Evolutionary conservation across 2,113 vertebrate species (phyloP).

Genomic region (Zosterops japonicus): DNA sequence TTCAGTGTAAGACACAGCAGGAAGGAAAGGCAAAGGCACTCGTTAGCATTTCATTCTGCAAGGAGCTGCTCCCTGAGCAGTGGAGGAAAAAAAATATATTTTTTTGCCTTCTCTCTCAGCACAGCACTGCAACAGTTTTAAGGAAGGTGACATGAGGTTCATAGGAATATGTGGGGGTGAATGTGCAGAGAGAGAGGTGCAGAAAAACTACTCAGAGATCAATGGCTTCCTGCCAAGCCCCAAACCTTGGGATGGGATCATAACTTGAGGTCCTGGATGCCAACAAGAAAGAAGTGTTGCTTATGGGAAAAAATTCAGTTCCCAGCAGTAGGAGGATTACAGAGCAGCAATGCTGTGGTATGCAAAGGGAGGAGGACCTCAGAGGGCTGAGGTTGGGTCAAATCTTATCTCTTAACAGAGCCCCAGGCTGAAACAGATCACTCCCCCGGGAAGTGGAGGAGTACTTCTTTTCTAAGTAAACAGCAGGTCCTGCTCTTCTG

Average conservation of each 20-base stretch:
- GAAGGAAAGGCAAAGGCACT: slow-evolving; percentile 51
- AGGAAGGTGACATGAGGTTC: not conserved
- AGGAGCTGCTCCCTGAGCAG: slow-evolving; percentile 10
- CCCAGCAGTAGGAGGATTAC: not conserved
- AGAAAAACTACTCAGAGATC: not conserved
- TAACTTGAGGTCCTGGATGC: not conserved
- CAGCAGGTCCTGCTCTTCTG: not conserved
- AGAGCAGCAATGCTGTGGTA: not conserved
- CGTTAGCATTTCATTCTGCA: slow-evolving; percentile 49
- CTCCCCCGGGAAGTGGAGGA: rapidly evolving
- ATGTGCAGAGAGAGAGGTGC: rapidly evolving
- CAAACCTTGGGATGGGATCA: not conserved
- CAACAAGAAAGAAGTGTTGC: not conserved
- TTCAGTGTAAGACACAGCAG: slow-evolving; percentile 47
- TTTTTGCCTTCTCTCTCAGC: not conserved
- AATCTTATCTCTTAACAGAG: not conserved
- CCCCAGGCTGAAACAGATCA: not conserved
- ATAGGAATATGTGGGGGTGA: too few relatives aligned
- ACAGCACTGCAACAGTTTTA: not conserved
- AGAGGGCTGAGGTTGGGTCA: not conserved
- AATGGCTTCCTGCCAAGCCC: not conserved
- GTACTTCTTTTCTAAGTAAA: not conserved
- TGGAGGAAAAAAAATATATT: not conserved
- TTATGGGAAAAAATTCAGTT: not conserved
- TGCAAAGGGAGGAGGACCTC: not conserved